Base-by-base conservation (phyloP, 1,140 invertebrate genomes). In the Lamellibrachia luymesi region DNA sequence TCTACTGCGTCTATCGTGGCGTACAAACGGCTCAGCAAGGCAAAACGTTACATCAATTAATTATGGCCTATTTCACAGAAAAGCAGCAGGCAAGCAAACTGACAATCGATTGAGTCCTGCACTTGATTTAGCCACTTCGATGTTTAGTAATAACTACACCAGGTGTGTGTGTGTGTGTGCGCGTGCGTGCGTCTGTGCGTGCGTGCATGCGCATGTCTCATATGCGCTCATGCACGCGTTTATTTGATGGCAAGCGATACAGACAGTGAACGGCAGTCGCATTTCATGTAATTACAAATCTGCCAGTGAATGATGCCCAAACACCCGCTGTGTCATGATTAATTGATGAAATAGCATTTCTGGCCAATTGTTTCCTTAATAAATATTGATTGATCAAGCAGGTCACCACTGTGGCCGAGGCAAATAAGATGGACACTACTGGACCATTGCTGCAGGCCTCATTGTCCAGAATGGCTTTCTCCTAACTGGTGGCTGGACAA, bases 81-180 rank as follows among this genome's bases (percentile, higher is more conserved):
- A 80, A 80, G 64, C 64, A 80, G 64, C 64, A 80, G 64, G 64
- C 13, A 80, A 80, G 64, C 64, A 80, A 80, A 22, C 64, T 80
- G 64, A 10, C 64, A 80, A 80, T 80, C 64, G 64, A 80, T 80
- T 80, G 64, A 80, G 64, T 80, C 64, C 25, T 22, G 64, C 25
- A 80, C 64, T 80, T 80, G 64, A 80, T 80, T 80, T 80, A 80
- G 64, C 64, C 64, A 80, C 64, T 80, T 80, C 64, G 64, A 80
- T 80, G 64, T 80, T 80, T 80, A 80, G 64, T 80, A 80, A 80
- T 22, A 2, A 80, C 64, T 22, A 80, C 13, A 22, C 64, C 64
- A 80, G 64, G 64, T 80, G 64, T 10, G 64, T 2, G 64, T 10
- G 64, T 1, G 13, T 80, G 64, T 1, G 64, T 22, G 25, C 25